Evolutionary conservation across 2,888 invertebrate species (phyloP).

Genomic region (Lycocerus yunnanus): DNA sequence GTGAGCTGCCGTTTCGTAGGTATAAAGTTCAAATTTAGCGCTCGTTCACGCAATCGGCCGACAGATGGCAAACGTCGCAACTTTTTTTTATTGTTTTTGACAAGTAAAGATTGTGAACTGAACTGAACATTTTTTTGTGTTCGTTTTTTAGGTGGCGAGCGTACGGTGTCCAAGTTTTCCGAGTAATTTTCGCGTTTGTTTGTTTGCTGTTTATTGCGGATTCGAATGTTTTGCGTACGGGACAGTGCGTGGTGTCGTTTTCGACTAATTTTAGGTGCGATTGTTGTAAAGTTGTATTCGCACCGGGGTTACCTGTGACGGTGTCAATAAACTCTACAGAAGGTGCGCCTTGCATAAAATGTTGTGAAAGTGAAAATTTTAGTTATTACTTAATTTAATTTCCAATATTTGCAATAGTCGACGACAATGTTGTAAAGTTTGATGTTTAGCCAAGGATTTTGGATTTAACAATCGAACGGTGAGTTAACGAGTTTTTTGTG

Average conservation of each 20-base stretch:
- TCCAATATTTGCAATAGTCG: constrained; percentile 7
- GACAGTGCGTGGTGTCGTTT: neutral
- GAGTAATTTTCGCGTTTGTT: constrained; percentile 29
- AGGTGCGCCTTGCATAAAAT: constrained; percentile 54
- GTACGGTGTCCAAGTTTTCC: constrained; percentile 28
- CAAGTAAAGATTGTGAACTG: constrained; percentile 28
- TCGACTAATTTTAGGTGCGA: neutral
- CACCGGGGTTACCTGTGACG: constrained; percentile 47
- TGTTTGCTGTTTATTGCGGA: neutral
- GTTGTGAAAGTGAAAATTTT: constrained; percentile 55
- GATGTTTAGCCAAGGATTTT: constrained; percentile 5
- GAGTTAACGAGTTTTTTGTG: constrained; percentile 7
- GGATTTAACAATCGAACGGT: constrained; percentile 32
- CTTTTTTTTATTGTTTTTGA: constrained; percentile 36
- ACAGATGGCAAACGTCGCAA: constrained; percentile 26
- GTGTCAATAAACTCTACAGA: constrained; percentile 56
- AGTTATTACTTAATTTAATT: constrained; percentile 24
- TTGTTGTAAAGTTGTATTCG: constrained; percentile 30
- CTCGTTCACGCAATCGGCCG: neutral
- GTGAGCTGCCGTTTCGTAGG: neutral
- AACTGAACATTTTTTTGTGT: constrained; percentile 34
- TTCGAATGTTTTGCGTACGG: constrained; percentile 5
- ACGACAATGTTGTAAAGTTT: neutral
- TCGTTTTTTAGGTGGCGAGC: constrained; percentile 38
- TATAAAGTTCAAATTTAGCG: neutral